A percentile compares a stretch with the other conserved stretches of the same genome.
These are phyloP conservation scores for Chironomus tentans DNA, from an alignment of 2,888 invertebrate species.

Conservation along the genomic window DNA sequence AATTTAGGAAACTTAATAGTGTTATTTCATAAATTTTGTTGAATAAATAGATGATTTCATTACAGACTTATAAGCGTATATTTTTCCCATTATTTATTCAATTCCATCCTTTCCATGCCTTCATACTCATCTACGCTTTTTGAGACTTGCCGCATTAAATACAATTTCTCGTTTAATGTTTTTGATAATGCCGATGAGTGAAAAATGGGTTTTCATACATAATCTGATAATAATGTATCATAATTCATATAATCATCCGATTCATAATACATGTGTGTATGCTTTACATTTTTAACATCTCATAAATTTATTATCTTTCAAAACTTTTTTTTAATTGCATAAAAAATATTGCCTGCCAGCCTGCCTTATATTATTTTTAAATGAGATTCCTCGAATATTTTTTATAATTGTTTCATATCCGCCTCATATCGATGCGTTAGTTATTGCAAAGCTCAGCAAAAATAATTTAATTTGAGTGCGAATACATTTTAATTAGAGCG, in stretches of 20 bases:
- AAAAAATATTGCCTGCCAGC: not conserved
- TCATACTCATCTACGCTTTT: no score
- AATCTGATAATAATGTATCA: not conserved
- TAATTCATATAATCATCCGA: not conserved
- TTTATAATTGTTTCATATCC: not conserved
- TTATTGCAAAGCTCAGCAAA: not conserved
- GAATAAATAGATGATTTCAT: no score
- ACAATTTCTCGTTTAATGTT: not conserved
- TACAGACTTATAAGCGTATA: no score
- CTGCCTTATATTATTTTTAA: not conserved
- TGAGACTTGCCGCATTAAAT: no score
- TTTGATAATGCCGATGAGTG: not conserved
- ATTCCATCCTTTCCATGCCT: no score
- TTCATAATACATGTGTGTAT: not conserved
- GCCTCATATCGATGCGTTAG: not conserved
- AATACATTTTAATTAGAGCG: constrained; percentile 22
- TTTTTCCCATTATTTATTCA: no score
- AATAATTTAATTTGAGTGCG: not conserved
- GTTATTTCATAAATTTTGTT: no score
- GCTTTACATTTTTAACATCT: not conserved
- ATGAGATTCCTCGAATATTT: not conserved
- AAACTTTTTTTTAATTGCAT: not conserved
- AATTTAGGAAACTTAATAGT: no score
- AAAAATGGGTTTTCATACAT: not conserved
- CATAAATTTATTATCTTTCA: not conserved